A percentile compares a stretch with the other conserved stretches of the same genome.
Conservation (phyloP, 37 sponge, comb jelly and placozoan genomes). For the Lycopodina hypogea region DNA sequence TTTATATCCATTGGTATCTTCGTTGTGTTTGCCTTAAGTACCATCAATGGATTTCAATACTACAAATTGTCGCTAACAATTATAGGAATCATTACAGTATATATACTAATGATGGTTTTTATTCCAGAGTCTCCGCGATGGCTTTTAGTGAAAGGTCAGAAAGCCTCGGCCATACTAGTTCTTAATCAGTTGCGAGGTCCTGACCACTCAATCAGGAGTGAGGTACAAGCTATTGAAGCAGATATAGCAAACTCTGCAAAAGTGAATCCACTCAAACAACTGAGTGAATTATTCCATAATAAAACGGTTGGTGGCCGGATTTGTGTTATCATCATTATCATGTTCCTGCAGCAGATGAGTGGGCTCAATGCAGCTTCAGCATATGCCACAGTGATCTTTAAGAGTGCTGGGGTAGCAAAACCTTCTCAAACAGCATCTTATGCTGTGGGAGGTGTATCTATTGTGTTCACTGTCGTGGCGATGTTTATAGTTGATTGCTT, state of each 20-base stretch:
- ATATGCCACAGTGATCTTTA: constrained; percentile 36
- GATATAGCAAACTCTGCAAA: constrained; percentile 5
- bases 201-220: constrained; percentile 16
- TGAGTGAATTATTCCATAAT: no score
- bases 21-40: constrained; percentile 22
- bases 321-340: constrained; percentile 19
- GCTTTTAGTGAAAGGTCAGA: constrained; percentile 37
- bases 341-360: constrained; percentile 47
- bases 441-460: constrained; percentile 24
- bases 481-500: constrained; percentile 46
- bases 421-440: not conserved
- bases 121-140: constrained; percentile 55
- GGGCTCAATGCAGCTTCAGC: constrained; percentile 42
- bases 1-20: constrained; percentile 30
- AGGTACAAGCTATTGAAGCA: constrained; percentile 32
- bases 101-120: constrained; percentile 16
- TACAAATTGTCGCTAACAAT: constrained; percentile 28
- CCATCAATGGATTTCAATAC: constrained; percentile 27
- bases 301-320: constrained; percentile 14
- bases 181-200: constrained; percentile 54
- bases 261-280: no score
- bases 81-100: constrained; percentile 23
- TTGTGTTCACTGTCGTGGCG: constrained; percentile 39
- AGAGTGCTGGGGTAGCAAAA: constrained; percentile 16
- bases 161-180: constrained; percentile 10